phyloP scores from a whole-genome alignment of 1,140 invertebrate species.

The Wiebesia pumilae region DNA sequence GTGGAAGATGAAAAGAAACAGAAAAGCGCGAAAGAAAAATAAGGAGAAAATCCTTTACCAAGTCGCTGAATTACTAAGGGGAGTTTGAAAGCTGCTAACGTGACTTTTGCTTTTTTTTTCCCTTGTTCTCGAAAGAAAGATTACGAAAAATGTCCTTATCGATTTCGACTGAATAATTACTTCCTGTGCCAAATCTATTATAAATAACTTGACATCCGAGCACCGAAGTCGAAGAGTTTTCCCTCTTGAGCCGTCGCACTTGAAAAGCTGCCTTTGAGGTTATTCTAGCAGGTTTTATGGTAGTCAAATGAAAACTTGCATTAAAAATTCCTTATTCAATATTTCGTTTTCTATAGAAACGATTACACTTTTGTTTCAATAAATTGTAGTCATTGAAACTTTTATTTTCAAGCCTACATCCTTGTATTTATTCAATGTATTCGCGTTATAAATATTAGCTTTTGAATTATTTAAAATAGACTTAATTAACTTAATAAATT shows the following conservation, averaged over 20 bases:
- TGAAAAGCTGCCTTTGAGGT: constrained; percentile 22
- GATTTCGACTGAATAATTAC: constrained; percentile 50
- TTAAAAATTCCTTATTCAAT: constrained; percentile 26
- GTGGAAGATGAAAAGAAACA: neutral
- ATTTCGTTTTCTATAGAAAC: neutral
- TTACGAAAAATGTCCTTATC: constrained; percentile 31
- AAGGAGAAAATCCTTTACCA: neutral
- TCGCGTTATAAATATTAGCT: no score
- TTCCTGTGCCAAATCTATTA: constrained; percentile 44
- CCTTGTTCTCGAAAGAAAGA: neutral
- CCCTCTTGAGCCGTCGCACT: constrained; percentile 23
- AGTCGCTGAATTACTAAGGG: neutral
- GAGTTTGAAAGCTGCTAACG: constrained; percentile 26
- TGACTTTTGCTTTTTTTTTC: constrained; percentile 31
- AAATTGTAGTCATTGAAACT: neutral
- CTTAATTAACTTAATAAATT: no score
- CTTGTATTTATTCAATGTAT: no score
- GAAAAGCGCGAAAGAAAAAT: neutral
- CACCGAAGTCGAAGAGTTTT: constrained; percentile 1
- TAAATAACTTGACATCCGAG: constrained; percentile 28
- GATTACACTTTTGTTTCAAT: neutral
- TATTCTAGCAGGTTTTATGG: constrained; percentile 12
- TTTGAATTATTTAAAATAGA: no score
- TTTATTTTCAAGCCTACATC: no score
- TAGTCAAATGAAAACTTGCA: constrained; percentile 10